Evolutionary conservation across 1,140 invertebrate genomes (phyloP).

Genomic region (Thaumatotibia leucotreta): DNA sequence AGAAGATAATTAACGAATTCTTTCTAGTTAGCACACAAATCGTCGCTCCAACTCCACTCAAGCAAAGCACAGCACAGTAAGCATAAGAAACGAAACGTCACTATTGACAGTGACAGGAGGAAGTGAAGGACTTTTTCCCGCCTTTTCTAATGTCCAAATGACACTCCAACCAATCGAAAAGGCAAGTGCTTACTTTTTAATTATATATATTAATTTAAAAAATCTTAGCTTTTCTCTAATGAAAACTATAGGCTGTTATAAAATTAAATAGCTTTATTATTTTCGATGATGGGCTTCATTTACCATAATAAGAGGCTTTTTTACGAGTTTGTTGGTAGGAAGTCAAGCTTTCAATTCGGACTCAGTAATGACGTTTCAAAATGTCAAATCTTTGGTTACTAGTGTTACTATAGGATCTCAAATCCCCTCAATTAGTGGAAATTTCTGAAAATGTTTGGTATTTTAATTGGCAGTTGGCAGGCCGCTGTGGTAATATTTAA

Average conservation of each 20-base stretch:
- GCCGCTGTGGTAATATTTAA: background rate
- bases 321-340: too few species aligned
- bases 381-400: too few species aligned
- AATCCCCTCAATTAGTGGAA: background rate
- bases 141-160: background rate
- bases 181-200: too few species aligned
- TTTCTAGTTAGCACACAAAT: background rate
- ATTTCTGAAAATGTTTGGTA: too few species aligned
- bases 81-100: background rate
- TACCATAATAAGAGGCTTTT: too few species aligned
- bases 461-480: too few species aligned
- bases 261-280: too few species aligned
- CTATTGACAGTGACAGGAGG: background rate
- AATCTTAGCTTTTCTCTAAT: too few species aligned
- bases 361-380: background rate
- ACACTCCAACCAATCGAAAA: too few species aligned
- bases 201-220: background rate
- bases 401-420: background rate
- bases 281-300: too few species aligned
- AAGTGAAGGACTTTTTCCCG: background rate
- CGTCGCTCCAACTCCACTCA: too few species aligned
- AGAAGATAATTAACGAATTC: background rate
- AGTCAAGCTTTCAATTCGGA: background rate
- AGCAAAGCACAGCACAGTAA: background rate
- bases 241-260: too few species aligned